phyloP scores from a whole-genome alignment of 2,113 vertebrate species.

The Coptodon rendalli region DNA sequence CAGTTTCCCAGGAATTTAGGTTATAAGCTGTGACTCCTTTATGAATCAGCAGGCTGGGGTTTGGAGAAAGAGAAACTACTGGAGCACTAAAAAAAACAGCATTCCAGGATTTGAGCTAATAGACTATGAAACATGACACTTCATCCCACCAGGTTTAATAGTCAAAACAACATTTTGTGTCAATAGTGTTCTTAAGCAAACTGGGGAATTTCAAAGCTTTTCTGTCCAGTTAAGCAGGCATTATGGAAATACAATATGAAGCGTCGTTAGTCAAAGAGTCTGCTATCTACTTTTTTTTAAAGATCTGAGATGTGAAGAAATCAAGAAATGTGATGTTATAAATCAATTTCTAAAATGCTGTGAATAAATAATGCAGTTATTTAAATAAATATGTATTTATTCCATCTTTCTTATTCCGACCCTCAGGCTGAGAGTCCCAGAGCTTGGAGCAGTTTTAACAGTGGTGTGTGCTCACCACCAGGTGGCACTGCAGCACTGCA shows the following conservation, averaged over 20 bases:
- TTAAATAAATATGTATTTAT: not conserved
- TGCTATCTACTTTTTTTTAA: not conserved
- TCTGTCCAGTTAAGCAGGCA: not conserved
- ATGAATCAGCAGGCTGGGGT: not conserved
- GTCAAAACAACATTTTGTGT: not conserved
- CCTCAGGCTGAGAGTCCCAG: not conserved
- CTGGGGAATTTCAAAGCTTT: not conserved
- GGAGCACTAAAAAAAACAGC: not conserved
- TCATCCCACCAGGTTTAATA: not conserved
- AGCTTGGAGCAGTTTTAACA: not conserved
- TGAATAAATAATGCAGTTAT: not conserved
- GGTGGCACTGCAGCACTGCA: conserved; percentile 48
- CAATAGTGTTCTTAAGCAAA: not conserved
- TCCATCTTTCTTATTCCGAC: not conserved
- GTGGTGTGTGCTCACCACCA: conserved; percentile 2
- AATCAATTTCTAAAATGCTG: not conserved
- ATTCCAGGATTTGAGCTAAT: not conserved
- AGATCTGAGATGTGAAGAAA: not conserved
- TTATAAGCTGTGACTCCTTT: accelerated
- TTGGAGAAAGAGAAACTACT: not conserved
- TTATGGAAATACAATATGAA: not conserved
- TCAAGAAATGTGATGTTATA: not conserved
- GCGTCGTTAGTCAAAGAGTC: not conserved
- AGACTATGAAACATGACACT: not conserved
- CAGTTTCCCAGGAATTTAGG: not conserved